phyloP scores from a whole-genome alignment of 2,888 invertebrate genomes.

The Drosophila maculinotata region DNA sequence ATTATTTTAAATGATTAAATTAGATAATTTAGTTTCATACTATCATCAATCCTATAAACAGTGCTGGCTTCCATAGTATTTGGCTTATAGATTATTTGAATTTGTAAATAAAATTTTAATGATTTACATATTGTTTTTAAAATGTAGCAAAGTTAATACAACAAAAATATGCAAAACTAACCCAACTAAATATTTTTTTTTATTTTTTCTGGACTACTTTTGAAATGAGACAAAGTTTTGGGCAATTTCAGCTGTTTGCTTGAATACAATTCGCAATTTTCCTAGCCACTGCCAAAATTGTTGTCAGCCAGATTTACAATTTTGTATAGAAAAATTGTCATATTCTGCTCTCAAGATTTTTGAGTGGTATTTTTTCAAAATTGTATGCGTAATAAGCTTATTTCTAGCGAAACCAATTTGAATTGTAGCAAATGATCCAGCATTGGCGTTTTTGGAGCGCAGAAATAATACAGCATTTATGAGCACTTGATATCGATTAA shows the following conservation, averaged over 20 bases:
- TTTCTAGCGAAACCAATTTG: constrained; percentile 15
- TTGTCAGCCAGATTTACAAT: constrained; percentile 21
- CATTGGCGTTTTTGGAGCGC: neutral
- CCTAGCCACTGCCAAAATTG: constrained; percentile 45
- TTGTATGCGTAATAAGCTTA: constrained; percentile 28
- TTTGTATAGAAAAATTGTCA: constrained; percentile 12
- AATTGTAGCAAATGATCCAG: constrained; percentile 36
- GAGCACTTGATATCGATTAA: constrained; percentile 36
- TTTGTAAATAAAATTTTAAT: too few relatives aligned
- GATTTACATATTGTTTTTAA: too few relatives aligned
- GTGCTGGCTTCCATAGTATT: too few relatives aligned
- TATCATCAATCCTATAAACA: too few relatives aligned
- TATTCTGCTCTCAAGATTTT: neutral
- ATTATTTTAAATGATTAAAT: too few relatives aligned
- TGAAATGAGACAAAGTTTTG: constrained; percentile 1
- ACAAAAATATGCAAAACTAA: too few relatives aligned
- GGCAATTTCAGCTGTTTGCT: constrained; percentile 1
- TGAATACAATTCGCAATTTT: constrained; percentile 15
- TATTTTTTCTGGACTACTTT: neutral
- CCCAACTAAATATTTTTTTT: neutral
- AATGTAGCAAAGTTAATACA: too few relatives aligned
- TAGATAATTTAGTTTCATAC: too few relatives aligned
- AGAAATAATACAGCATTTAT: constrained; percentile 21
- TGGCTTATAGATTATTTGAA: too few relatives aligned
- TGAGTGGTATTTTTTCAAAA: constrained; percentile 48